Base-by-base conservation (phyloP, 2,797 vertebrate species). In the Mastacembelus armatus region DNA sequence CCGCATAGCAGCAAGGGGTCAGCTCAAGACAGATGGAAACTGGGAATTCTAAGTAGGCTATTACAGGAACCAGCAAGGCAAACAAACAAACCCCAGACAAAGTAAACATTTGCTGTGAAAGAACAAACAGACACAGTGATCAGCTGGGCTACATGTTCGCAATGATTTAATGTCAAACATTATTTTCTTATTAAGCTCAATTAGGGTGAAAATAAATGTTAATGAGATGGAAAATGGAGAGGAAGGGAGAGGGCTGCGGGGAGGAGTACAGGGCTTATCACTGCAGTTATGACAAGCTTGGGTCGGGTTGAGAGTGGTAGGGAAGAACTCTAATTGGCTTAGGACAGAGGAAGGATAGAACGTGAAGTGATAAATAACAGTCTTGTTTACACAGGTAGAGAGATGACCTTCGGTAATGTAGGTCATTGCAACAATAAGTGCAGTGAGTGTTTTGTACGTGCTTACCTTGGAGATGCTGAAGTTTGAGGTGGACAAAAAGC, bases 141-240 rank as follows among this genome's bases (percentile, higher is more conserved):
- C 80, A 76, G 71, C 78, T 78, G 81, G 88, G 91, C 89, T 81
- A 74, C 89, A 85, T 87, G 88, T 80, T 90, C 83, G 85, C 83
- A 73, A 84, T 88, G 83, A 91, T 90, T 87, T 85, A 89, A 83
- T 94, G 91, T 92, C 92, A 93, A 89, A 93, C 94, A 94, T 93
- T 93, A 92, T 85, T 90, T 88, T 92, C 85, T 94, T 92, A 94
- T 93, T 94, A 95, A 90, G 91, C 91, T 93, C 92, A 93, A 93
- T 94, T 93, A 93, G 91, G 86, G 83, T 75, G 91, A 93, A 81
- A 93, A 94, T 92, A 85, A 91, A 91, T 93, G 90, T 92, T 95
- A 95, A 96, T 95, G 94, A 94, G 93, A 95, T 95, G 93, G 91
- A 92, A 92, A 92, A 91, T 79, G 72, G 74, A 79, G 80, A 48